These are phyloP conservation scores for Geotrypetes seraphini DNA, from an alignment of 2,797 vertebrate species.

Conservation along the genomic window DNA sequence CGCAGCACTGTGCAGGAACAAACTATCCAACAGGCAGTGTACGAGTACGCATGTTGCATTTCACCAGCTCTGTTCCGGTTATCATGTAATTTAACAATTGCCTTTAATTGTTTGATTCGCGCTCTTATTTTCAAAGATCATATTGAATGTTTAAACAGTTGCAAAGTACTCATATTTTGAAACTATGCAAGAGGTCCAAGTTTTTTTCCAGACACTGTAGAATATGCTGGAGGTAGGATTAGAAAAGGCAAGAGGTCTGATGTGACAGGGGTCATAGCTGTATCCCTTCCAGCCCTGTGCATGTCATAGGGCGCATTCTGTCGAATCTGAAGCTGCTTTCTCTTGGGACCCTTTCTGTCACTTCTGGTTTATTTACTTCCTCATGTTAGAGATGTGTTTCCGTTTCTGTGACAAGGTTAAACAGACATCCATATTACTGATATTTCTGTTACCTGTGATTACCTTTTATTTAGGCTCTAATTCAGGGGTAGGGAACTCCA, in stretches of 20 bases:
- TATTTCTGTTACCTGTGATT: constrained; percentile 41
- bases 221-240: constrained; percentile 62
- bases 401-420: constrained; percentile 49
- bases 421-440: constrained; percentile 43
- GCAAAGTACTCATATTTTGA: too few species aligned
- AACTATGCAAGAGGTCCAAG: too few species aligned
- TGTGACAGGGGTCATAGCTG: constrained; percentile 65
- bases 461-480: constrained; percentile 46
- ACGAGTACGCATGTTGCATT: too few species aligned
- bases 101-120: too few species aligned
- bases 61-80: too few species aligned
- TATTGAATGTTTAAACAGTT: too few species aligned
- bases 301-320: constrained; percentile 40
- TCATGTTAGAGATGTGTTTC: constrained; percentile 39
- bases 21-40: too few species aligned
- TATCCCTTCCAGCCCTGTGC: constrained; percentile 43
- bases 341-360: constrained; percentile 67
- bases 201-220: constrained; percentile 47
- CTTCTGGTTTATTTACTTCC: constrained; percentile 55
- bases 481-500: too few species aligned
- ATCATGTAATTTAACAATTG: too few species aligned
- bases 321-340: constrained; percentile 60
- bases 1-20: too few species aligned
- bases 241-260: constrained; percentile 70
- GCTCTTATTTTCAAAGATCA: too few species aligned